Evolutionary conservation across 2,888 invertebrate genomes (phyloP).

Genomic region (Spodoptera littoralis): DNA sequence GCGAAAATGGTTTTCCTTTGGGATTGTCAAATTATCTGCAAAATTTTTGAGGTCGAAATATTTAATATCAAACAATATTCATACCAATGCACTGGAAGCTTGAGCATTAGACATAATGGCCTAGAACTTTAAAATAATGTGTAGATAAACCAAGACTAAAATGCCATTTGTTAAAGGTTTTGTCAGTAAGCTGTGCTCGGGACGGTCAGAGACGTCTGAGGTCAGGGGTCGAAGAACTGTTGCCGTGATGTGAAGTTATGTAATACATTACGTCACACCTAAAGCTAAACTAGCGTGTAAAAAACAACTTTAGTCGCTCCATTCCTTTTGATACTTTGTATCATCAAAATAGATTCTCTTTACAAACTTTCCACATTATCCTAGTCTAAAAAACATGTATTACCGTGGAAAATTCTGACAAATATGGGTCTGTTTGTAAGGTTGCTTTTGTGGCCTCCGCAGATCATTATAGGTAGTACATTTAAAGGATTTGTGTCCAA

Average conservation of each 20-base stretch:
- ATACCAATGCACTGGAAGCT: too few relatives aligned
- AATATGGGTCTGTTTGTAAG: too few relatives aligned
- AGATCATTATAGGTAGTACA: too few relatives aligned
- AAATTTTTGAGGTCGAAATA: too few relatives aligned
- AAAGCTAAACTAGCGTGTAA: conserved; percentile 17
- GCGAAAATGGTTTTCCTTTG: too few relatives aligned
- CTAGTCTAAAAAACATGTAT: background rate
- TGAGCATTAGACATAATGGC: too few relatives aligned
- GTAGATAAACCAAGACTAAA: background rate
- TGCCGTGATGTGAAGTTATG: conserved; percentile 17
- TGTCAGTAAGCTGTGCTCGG: conserved; percentile 20
- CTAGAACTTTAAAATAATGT: too few relatives aligned
- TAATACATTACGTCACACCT: conserved; percentile 38
- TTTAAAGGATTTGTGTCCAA: too few relatives aligned
- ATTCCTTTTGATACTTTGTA: conserved; percentile 8
- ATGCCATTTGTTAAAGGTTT: conserved; percentile 25
- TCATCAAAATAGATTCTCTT: background rate
- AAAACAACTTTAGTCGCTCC: conserved; percentile 1
- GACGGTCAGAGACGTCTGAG: conserved; percentile 10
- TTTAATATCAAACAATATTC: too few relatives aligned
- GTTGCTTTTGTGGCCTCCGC: too few relatives aligned
- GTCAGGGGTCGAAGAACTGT: conserved; percentile 43
- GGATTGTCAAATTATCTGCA: too few relatives aligned
- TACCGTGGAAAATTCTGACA: background rate
- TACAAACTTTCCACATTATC: conserved; percentile 1